phyloP scores from a whole-genome alignment of 2,888 invertebrate genomes.

The Bugulina stolonifera region DNA sequence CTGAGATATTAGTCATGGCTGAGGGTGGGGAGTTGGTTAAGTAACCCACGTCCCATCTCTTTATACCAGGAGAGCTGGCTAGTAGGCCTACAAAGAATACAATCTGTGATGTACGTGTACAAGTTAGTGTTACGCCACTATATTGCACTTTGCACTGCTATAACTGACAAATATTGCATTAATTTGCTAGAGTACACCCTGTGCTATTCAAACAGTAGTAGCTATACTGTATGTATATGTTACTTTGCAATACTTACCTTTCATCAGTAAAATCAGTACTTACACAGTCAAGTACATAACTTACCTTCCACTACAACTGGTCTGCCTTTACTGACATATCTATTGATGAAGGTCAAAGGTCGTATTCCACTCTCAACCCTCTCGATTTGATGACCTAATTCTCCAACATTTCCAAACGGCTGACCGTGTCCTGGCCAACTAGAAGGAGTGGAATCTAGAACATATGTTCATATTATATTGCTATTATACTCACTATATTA shows the following conservation, averaged over 20 bases:
- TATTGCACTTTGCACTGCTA: too few species aligned
- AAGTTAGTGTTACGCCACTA: neutral
- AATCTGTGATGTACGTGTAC: too few species aligned
- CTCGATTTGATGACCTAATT: neutral
- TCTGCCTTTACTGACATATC: neutral
- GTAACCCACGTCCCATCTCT: neutral
- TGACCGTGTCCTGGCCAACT: neutral
- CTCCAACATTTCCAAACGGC: conserved; percentile 5
- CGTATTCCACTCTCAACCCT: neutral
- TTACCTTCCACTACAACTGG: neutral
- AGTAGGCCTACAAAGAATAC: conserved; percentile 15
- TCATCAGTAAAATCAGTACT: too few species aligned
- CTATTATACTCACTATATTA: too few species aligned
- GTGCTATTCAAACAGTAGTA: too few species aligned
- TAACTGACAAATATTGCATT: too few species aligned
- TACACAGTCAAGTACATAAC: too few species aligned
- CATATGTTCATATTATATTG: too few species aligned
- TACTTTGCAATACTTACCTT: too few species aligned
- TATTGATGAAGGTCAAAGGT: neutral
- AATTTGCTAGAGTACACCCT: too few species aligned
- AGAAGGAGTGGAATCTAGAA: too few species aligned
- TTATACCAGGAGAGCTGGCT: neutral
- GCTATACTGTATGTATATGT: too few species aligned
- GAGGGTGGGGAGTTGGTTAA: neutral
- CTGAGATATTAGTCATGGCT: neutral